Base-by-base conservation (phyloP, 2,888 invertebrate species). In the Gari tellinella region DNA sequence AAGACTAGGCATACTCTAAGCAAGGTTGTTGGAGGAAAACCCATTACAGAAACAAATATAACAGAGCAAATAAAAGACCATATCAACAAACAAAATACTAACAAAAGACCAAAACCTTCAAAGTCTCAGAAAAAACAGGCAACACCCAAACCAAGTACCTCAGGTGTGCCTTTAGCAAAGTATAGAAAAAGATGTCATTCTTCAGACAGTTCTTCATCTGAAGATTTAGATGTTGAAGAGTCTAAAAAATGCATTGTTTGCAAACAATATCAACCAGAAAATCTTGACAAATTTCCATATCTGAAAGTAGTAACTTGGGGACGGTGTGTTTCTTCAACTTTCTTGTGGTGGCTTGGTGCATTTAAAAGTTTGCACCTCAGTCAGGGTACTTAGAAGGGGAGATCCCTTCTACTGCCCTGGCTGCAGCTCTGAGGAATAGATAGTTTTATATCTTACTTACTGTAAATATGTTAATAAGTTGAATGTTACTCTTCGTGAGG, bases 231-330 rank as follows among this genome's bases (percentile, higher is more conserved):
- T 25, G 46, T 31, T 8, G 46, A 43, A 7, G 17, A n/a, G n/a
- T n/a, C n/a, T n/a, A n/a, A n/a, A n/a, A n/a, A n/a, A n/a, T n/a
- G n/a, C n/a, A n/a, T n/a, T 40, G 5, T 1, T n/a, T 17, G 55
- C n/a, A n/a, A n/a, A n/a, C n/a, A n/a, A n/a, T n/a, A n/a, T n/a
- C n/a, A n/a, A n/a, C n/a, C n/a, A n/a, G n/a, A n/a, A n/a, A n/a
- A n/a, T n/a, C n/a, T n/a, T n/a, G n/a, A n/a, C n/a, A 57, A 57
- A 14, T 45, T n/a, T 8, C 45, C 57, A 25, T 45, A 26, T 26
- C 3, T 45, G 12, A 43, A 45, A 17, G 26, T 45, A 17, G 45
- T 45, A 2, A 25, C 5, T 1, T 45, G 45, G 57, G 57, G 25
- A n/a, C 14, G 23, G 12, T 48, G 57, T 57, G 57, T n/a, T n/a